Evolutionary conservation across 2,113 vertebrate species (phyloP).

Genomic region (Lates calcarifer): DNA sequence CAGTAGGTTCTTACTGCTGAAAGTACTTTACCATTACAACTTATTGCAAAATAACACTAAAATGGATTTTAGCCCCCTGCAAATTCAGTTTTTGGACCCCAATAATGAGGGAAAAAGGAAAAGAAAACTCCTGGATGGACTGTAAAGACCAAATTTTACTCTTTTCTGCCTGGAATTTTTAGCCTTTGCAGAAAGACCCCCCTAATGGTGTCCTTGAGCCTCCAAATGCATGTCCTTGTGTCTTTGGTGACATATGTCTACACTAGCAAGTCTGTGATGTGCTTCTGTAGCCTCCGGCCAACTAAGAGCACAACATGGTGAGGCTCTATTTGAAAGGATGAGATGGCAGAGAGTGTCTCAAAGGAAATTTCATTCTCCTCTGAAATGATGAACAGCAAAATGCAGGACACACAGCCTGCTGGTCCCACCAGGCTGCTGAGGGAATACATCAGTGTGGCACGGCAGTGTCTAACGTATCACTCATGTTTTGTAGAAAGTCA

Average conservation of each 20-base stretch:
- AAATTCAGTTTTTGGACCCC: neutral
- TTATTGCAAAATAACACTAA: neutral
- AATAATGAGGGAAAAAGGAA: neutral
- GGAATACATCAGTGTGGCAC: conserved; percentile 17
- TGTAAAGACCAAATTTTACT: neutral
- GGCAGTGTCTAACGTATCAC: conserved; percentile 30
- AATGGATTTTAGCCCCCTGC: too few species aligned
- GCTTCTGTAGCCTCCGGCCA: conserved; percentile 38
- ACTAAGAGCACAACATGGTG: conserved; percentile 28
- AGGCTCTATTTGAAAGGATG: conserved; percentile 42
- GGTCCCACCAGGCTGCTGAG: conserved; percentile 32
- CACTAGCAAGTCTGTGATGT: conserved; percentile 55
- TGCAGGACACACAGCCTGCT: conserved; percentile 12
- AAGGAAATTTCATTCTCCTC: conserved; percentile 55
- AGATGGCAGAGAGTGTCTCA: conserved; percentile 52
- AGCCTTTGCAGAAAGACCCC: neutral
- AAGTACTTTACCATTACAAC: neutral
- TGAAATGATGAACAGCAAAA: conserved; percentile 63
- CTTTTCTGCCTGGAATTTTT: conserved; percentile 15
- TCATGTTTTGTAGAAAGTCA: conserved; percentile 45
- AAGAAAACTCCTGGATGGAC: neutral
- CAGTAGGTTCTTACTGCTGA: too few species aligned
- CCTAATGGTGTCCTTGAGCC: conserved; percentile 52
- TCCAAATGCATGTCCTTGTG: conserved; percentile 19
- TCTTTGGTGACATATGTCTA: conserved; percentile 55